Base-by-base conservation (phyloP, 2,888 invertebrate species). In the Onthophagus sagittarius region DNA sequence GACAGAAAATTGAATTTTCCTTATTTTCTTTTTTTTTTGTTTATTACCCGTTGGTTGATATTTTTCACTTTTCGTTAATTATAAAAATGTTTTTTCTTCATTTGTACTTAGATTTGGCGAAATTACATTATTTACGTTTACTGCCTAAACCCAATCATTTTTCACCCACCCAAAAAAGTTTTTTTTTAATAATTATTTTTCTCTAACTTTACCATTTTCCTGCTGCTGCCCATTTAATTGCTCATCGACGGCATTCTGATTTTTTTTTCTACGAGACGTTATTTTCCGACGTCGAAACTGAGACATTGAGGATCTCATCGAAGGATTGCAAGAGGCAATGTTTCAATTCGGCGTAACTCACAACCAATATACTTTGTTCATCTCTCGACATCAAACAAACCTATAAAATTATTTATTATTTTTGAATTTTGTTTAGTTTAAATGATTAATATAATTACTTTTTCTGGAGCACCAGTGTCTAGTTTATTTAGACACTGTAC, bases 371-470 rank as follows among this genome's bases (percentile, higher is more conserved):
- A 85, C 97, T 98, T 85, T 97, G 96, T 85, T 97, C 98, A 86
- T 99, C 98, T 76, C 98, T 91, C 1, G 98, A 98, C 92, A 96
- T 95, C 80, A 99, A 87, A 86, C 96, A 95, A 80, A 99, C 94
- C 93, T 95, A 83, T 77, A 76, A 78, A 73, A 75, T 72, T 79
- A 72, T 78, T 23, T 23, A 53, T 53, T 11, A 53, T 1, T 53
- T 7, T 53, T 53, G 7, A 4, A 2, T 53, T 11, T 53, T 4
- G 11, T 53, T 53, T 71, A 9, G 7, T 1, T 23, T 23, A 23
- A 23, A 23, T 23, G 3, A 23, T 23, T 23, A 23, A 23, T 23
- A 53, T 11, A 2, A 53, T 83, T 84, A 94, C 95, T 90, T 92
- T 94, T 83, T 93, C 93, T 62, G 90, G 86, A 74, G 92, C 91